Percentiles rank a stretch among this genome's conserved stretches.
These are phyloP conservation scores for Mamestra configurata DNA, from an alignment of 1,140 invertebrate species.

Conservation along the genomic window DNA sequence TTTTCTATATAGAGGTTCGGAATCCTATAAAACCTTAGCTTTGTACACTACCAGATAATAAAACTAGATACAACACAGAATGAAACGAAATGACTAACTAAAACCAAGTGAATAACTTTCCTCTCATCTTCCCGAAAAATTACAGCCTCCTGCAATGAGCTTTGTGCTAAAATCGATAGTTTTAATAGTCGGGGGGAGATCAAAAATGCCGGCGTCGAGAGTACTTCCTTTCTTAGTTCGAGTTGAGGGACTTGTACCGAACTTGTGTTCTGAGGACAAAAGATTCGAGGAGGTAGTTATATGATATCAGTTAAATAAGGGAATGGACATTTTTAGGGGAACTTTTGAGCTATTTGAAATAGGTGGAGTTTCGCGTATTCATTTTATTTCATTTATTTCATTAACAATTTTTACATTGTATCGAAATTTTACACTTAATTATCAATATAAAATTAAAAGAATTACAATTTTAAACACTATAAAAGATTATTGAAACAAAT, in stretches of 20 bases:
- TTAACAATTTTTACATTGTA: no score
- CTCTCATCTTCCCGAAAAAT: not conserved
- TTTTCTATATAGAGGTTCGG: no score
- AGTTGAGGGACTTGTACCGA: conserved; percentile 2
- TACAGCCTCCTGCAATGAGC: not conserved
- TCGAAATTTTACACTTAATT: no score
- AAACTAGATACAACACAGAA: not conserved
- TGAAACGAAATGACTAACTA: not conserved
- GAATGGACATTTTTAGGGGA: not conserved
- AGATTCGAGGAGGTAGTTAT: not conserved
- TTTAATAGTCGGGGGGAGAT: conserved; percentile 37
- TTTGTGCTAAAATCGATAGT: conserved; percentile 32
- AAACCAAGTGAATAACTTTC: not conserved
- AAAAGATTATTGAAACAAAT: no score
- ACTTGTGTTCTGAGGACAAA: not conserved
- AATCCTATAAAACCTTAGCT: no score
- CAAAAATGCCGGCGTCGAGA: not conserved
- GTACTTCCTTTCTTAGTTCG: conserved; percentile 5
- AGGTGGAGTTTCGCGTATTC: no score
- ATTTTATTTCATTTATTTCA: no score
- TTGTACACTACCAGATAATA: no score
- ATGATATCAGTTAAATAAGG: not conserved
- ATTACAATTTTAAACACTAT: no score
- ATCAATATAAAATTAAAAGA: no score
- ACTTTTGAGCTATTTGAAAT: not conserved